phyloP scores from a whole-genome alignment of 2,113 vertebrate genomes.

The Dermatemys mawii region DNA sequence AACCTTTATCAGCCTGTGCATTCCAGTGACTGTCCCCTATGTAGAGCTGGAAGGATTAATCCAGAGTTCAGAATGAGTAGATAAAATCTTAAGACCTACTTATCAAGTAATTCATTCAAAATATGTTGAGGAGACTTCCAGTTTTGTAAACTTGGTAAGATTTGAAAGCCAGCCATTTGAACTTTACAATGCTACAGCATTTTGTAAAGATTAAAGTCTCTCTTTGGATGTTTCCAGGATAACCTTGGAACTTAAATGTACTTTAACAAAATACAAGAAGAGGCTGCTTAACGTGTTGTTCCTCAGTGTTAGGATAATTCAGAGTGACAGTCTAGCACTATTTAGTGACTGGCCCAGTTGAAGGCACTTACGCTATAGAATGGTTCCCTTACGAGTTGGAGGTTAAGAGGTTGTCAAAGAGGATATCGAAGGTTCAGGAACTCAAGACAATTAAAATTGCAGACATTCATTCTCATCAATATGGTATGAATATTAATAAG shows the following conservation, averaged over 20 bases:
- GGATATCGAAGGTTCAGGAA: not conserved
- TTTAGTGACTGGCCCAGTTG: not conserved
- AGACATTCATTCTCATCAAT: constrained; percentile 37
- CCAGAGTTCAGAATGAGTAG: not conserved
- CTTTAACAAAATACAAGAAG: constrained; percentile 20
- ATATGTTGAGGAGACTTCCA: constrained; percentile 25
- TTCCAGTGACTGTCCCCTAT: not conserved
- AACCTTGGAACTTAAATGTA: constrained; percentile 36
- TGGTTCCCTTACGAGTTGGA: not conserved
- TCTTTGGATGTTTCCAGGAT: not conserved
- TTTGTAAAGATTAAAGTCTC: not conserved
- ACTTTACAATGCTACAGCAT: constrained; percentile 4
- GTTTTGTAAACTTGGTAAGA: constrained; percentile 11
- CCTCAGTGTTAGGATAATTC: constrained; percentile 33
- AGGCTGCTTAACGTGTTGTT: constrained; percentile 4
- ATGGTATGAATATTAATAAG: constrained; percentile 29
- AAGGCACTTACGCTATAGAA: constrained; percentile 6
- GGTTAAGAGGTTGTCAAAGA: not conserved
- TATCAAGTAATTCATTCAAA: not conserved
- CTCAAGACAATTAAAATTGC: constrained; percentile 33
- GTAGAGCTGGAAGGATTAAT: not conserved
- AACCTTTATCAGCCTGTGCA: not conserved
- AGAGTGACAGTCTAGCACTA: constrained; percentile 17
- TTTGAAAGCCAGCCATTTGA: not conserved
- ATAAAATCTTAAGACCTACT: not conserved